Evolutionary conservation across 2,888 invertebrate genomes (phyloP).

Genomic region (Nomada goodeniana): DNA sequence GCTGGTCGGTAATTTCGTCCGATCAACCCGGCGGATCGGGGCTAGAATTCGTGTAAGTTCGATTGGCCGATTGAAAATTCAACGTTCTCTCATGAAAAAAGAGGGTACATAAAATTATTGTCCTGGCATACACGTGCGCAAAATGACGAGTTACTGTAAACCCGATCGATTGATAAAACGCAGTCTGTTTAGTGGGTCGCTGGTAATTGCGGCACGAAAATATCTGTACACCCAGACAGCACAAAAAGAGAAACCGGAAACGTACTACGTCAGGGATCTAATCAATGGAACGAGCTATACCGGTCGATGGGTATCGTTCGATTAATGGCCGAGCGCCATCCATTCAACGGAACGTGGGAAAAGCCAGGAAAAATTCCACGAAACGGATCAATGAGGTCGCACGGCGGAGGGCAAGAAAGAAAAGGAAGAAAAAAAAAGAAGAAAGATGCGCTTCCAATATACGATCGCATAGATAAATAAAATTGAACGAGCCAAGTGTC

Average conservation of each 20-base stretch:
- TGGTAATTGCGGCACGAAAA: too few species aligned
- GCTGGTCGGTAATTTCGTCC: constrained; percentile 11
- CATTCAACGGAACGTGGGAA: constrained; percentile 12
- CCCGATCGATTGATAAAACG: too few species aligned
- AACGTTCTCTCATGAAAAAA: not conserved
- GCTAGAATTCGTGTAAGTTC: not conserved
- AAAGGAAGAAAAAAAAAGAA: not conserved
- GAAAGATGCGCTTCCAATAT: constrained; percentile 73
- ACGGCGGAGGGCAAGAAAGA: constrained; percentile 32
- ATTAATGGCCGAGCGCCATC: not conserved
- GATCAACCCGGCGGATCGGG: constrained; percentile 34
- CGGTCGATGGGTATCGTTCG: too few species aligned
- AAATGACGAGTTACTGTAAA: too few species aligned
- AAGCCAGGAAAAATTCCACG: constrained; percentile 10
- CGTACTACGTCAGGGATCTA: too few species aligned
- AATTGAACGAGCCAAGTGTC: constrained; percentile 58
- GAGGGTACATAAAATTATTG: too few species aligned
- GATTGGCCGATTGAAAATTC: constrained; percentile 4
- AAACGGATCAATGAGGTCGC: constrained; percentile 29
- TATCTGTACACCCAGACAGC: too few species aligned
- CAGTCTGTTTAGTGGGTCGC: too few species aligned
- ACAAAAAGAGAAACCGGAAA: too few species aligned
- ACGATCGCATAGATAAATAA: constrained; percentile 78
- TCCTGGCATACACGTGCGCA: too few species aligned
- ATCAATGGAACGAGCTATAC: not conserved